Base-by-base conservation (phyloP, 2,113 vertebrate species). In the Hyperopisus bebe region DNA sequence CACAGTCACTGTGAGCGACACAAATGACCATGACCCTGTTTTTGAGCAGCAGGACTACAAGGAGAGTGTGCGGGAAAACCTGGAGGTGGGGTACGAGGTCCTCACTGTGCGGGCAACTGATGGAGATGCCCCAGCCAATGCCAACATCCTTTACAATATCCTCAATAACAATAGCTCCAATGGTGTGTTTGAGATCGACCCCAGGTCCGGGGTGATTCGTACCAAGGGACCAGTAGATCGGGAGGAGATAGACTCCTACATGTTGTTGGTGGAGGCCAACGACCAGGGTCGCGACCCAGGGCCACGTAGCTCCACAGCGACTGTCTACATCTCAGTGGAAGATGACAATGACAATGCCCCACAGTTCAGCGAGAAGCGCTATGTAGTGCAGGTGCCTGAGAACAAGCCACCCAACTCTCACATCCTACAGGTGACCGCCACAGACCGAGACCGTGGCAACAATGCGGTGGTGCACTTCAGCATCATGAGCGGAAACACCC, bases 61-160 rank as follows among this genome's bases (percentile, higher is more conserved):
- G 83, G 98, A 99, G 91, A 99, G 96, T 27, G 96, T 99, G 91
- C 92, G 98, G 90, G 98, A 99, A 93, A 99, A 99, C 93, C 93
- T 99, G 93, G 98, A 99, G 93, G 97, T 99, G 7, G 97, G 98
- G 89, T 99, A 99, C 0, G 98, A 99, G 91, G 98, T 99, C n/a
- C 95, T 99, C 35, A 99, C 98, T 0, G 98, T 99, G 31, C 95
- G 98, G 31, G 98, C 98, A 92, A 99, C 98, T 0, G 98, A 99
- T 0, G 97, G 97, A 0, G 98, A 99, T 0, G 95, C 98, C 11
- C 97, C 97, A 0, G 93, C 96, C 66, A 99, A 99, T 0, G 98
- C 98, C 51, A 98, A 99, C 87, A 96, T 99, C 90, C 94, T 98
- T 1, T 99, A 99, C 92, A 96, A 95, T 7, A 93, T 99, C 88